Conservation (phyloP, 2,113 vertebrate species). For the Charadrius vociferus region DNA sequence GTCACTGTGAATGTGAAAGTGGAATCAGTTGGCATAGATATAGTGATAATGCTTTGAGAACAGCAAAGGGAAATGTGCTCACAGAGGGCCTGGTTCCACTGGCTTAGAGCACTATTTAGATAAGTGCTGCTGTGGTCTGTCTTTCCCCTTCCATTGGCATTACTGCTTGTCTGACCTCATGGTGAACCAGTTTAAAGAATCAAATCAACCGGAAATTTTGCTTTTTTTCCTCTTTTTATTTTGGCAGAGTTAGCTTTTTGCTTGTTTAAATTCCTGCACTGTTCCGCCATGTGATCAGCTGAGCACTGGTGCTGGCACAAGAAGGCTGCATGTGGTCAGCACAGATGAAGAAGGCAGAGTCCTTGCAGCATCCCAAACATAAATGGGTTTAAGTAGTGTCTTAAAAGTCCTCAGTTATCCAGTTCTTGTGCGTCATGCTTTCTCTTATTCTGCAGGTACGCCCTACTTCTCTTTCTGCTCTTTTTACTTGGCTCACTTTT, state of each 20-base stretch:
- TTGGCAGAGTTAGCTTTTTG: neutral
- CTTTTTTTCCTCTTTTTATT: neutral
- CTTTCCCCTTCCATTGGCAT: neutral
- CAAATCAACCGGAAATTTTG: neutral
- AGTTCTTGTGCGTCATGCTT: neutral
- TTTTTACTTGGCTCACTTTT: neutral
- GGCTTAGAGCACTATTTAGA: neutral
- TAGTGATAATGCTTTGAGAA: neutral
- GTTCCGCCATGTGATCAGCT: neutral
- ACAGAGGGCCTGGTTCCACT: neutral
- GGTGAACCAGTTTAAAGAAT: neutral
- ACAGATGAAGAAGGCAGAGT: neutral
- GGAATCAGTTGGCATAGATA: neutral
- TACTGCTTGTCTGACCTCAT: neutral
- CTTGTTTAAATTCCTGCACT: neutral
- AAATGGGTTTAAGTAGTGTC: neutral
- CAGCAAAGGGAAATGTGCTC: neutral
- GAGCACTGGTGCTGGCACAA: neutral
- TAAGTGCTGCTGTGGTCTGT: neutral
- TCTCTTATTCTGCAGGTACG: neutral
- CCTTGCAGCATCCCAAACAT: neutral
- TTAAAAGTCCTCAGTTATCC: neutral
- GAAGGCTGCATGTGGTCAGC: neutral
- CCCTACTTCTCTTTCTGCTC: neutral
- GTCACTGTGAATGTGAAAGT: neutral